These are phyloP conservation scores for Microtus oregoni DNA, from an alignment of 2,113 vertebrate species.

Conservation along the genomic window DNA sequence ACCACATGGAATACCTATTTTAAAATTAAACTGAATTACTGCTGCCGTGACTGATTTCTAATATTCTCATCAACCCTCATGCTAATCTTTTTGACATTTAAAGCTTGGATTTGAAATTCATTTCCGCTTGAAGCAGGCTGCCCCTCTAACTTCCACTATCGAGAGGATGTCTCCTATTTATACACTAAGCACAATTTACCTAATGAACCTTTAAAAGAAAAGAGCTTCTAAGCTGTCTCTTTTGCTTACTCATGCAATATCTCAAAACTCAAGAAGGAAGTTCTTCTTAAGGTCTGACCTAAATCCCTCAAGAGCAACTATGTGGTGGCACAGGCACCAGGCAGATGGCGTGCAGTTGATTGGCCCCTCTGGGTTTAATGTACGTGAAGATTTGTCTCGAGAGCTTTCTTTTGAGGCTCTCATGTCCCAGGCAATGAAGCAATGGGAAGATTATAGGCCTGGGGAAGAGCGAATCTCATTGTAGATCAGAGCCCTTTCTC, in stretches of 20 bases:
- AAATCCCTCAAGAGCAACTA: slow-evolving; percentile 39
- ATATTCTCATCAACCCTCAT: neutral
- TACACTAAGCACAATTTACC: neutral
- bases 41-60: neutral
- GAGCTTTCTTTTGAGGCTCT: slow-evolving; percentile 57
- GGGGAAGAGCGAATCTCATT: neutral
- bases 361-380: slow-evolving; percentile 53
- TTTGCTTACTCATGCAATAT: neutral
- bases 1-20: neutral
- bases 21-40: neutral
- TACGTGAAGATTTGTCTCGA: neutral
- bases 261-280: slow-evolving; percentile 53
- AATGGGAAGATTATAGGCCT: neutral
- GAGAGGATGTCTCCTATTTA: neutral
- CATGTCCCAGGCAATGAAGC: neutral
- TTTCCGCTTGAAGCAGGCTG: neutral
- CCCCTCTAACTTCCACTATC: neutral
- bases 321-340: neutral
- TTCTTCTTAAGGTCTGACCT: slow-evolving; percentile 69
- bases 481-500: neutral
- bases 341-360: slow-evolving; percentile 52
- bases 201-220: neutral
- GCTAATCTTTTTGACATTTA: neutral
- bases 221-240: fast-evolving
- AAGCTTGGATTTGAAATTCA: neutral